A percentile compares a stretch with the other conserved stretches of the same genome.
Conservation (phyloP, 2,113 vertebrate species). For the Lasiurus borealis region DNA sequence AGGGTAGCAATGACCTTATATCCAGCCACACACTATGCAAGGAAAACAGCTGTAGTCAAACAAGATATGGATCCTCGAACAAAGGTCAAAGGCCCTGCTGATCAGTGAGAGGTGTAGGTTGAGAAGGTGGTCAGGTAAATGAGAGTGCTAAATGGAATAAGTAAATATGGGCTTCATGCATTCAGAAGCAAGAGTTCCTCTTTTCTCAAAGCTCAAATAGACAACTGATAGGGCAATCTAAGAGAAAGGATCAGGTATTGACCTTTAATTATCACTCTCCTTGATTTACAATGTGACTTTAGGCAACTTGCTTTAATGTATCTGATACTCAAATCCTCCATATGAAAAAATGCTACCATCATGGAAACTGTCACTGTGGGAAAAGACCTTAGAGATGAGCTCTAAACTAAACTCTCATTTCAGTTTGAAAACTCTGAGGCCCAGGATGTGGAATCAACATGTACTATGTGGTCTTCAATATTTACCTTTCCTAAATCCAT, state of each 20-base stretch:
- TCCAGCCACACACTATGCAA: conserved; percentile 37
- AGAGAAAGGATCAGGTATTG: conserved; percentile 20
- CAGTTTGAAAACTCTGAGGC: conserved; percentile 51
- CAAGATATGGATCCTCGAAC: conserved; percentile 1
- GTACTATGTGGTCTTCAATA: conserved; percentile 26
- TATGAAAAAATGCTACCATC: conserved; percentile 34
- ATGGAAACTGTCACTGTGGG: conserved; percentile 14
- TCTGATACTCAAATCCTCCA: conserved; percentile 41
- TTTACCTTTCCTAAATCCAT: conserved; percentile 51
- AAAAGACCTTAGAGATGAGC: neutral
- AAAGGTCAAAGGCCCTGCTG: conserved; percentile 33
- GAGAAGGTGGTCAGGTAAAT: neutral
- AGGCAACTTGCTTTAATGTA: conserved; percentile 46
- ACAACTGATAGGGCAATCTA: neutral
- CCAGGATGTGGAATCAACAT: neutral
- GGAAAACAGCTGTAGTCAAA: conserved; percentile 61
- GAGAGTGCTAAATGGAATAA: conserved; percentile 41
- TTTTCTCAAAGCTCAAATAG: conserved; percentile 57
- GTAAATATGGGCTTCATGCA: neutral
- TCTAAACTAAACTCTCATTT: conserved; percentile 29
- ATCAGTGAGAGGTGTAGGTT: neutral
- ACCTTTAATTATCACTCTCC: conserved; percentile 43
- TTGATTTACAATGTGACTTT: conserved; percentile 40
- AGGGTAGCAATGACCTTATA: conserved; percentile 61
- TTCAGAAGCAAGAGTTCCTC: conserved; percentile 34